These are phyloP conservation scores for Heliconius charithonia DNA, from an alignment of 2,888 invertebrate genomes.

Conservation along the genomic window DNA sequence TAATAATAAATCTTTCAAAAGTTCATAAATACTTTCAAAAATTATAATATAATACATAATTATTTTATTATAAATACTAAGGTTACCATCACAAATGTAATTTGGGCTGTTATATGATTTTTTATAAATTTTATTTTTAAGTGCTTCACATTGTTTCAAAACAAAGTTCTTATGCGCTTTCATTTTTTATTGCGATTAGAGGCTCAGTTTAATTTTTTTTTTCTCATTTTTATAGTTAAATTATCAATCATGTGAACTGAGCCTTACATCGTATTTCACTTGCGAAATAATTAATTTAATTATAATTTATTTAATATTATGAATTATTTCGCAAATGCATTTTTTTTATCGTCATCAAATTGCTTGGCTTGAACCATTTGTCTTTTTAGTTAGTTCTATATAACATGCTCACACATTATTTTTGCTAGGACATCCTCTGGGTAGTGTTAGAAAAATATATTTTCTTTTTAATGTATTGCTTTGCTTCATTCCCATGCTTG, in stretches of 20 bases:
- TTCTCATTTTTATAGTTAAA: not conserved
- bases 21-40: too few species aligned
- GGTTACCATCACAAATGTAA: not conserved
- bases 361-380: conserved; percentile 34
- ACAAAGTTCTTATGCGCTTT: not conserved
- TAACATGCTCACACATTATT: conserved; percentile 9
- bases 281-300: conserved; percentile 22
- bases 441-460: conserved; percentile 14
- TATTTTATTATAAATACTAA: not conserved
- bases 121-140: not conserved
- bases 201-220: not conserved
- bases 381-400: conserved; percentile 10
- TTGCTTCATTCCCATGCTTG: conserved; percentile 18
- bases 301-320: not conserved
- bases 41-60: not conserved
- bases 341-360: not conserved
- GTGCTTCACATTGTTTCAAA: conserved; percentile 9
- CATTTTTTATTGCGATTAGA: not conserved
- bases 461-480: conserved; percentile 1
- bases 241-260: not conserved
- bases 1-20: not conserved
- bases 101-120: not conserved
- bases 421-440: conserved; percentile 17
- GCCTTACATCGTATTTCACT: not conserved
- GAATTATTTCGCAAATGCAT: conserved; percentile 20